Percentiles rank a stretch among this genome's conserved stretches.
Evolutionary conservation across 1,140 invertebrate species (phyloP).

Genomic region (Drosophila truncata): DNA sequence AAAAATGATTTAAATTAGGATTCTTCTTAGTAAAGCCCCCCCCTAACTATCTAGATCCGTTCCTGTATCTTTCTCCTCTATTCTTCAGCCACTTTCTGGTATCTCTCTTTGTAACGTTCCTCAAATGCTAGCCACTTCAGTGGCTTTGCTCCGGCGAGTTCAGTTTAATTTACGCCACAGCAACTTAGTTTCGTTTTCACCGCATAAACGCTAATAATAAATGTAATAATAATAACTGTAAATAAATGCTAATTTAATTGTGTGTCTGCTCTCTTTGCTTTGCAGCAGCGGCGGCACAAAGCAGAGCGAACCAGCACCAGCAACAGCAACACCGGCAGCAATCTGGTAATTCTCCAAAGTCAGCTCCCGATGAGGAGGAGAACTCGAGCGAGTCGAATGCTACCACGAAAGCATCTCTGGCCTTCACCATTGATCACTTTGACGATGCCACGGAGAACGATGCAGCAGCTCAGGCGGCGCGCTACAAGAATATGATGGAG

Average conservation of each 20-base stretch:
- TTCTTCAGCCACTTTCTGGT: constrained; percentile 1
- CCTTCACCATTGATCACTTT: constrained; percentile 90
- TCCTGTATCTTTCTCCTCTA: constrained; percentile 24
- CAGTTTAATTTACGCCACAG: constrained; percentile 46
- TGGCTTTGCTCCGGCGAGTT: constrained; percentile 38
- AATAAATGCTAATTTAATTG: constrained; percentile 79
- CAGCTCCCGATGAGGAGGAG: constrained; percentile 56
- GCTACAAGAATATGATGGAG: constrained; percentile 88
- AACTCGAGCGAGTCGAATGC: constrained; percentile 63
- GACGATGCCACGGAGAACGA: constrained; percentile 88
- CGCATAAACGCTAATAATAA: constrained; percentile 67
- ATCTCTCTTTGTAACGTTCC: constrained; percentile 6
- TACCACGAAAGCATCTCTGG: constrained; percentile 77
- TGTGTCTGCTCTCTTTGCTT: constrained; percentile 31
- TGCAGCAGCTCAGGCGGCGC: constrained; percentile 86
- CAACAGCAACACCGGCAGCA: constrained; percentile 38
- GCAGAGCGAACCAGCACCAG: constrained; percentile 57
- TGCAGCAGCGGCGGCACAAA: constrained; percentile 57
- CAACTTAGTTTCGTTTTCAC: constrained; percentile 65
- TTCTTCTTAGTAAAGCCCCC: background rate
- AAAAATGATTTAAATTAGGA: background rate
- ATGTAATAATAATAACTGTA: constrained; percentile 73
- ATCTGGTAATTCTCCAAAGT: constrained; percentile 5
- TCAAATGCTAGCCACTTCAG: constrained; percentile 53
- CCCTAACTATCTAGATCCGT: constrained; percentile 24